phyloP scores from a whole-genome alignment of 2,113 vertebrate species.

The Spea multiplicata region DNA sequence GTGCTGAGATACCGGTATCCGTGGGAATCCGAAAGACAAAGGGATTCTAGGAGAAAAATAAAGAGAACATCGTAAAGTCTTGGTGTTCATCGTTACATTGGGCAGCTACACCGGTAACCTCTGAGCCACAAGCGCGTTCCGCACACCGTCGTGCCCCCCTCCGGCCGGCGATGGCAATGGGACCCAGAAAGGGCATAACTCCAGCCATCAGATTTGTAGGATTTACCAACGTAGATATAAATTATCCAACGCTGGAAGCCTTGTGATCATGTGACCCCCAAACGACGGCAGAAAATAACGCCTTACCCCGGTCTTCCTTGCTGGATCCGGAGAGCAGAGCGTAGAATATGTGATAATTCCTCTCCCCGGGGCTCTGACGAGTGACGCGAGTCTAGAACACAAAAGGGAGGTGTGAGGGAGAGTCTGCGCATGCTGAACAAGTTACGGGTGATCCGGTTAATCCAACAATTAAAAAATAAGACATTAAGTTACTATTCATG shows the following conservation, averaged over 20 bases:
- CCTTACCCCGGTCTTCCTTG: conserved; percentile 76
- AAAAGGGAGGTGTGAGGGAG: neutral
- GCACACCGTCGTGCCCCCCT: no score
- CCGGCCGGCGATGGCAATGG: no score
- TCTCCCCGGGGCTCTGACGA: conserved; percentile 82
- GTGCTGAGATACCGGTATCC: conserved; percentile 80
- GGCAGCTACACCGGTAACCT: no score
- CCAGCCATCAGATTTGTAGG: no score
- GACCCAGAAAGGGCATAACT: no score
- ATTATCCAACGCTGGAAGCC: no score
- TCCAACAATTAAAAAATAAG: no score
- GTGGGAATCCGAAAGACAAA: conserved; percentile 75
- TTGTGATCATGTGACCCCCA: no score
- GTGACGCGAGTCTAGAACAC: conserved; percentile 82
- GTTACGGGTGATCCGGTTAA: no score
- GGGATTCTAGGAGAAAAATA: conserved; percentile 66
- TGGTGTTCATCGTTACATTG: neutral
- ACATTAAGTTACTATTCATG: no score
- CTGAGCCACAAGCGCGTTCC: no score
- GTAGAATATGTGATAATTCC: conserved; percentile 91
- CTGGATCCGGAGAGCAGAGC: conserved; percentile 78
- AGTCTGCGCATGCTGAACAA: neutral
- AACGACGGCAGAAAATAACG: neutral
- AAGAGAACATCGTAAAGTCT: neutral
- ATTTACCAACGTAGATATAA: no score